These are phyloP conservation scores for Tamandua tetradactyla DNA, from an alignment of 2,797 vertebrate genomes.

Conservation along the genomic window DNA sequence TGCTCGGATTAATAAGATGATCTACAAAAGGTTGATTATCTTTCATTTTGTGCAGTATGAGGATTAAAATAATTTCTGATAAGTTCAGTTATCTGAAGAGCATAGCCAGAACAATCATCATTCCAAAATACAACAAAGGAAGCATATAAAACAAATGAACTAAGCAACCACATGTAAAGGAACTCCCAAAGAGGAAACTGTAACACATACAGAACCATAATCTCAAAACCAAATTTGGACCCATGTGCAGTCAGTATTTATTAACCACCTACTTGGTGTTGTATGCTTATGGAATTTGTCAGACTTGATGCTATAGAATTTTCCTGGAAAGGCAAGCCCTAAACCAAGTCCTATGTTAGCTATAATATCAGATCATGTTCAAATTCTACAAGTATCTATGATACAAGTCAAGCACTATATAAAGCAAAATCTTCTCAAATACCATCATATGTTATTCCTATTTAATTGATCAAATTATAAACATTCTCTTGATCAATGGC, in stretches of 20 bases:
- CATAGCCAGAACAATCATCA: not conserved
- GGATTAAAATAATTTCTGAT: not conserved
- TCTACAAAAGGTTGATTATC: not conserved
- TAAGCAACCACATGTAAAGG: not conserved
- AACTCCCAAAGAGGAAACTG: not conserved
- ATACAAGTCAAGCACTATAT: not conserved
- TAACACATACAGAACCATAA: not conserved
- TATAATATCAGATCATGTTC: not conserved
- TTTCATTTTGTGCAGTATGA: not conserved
- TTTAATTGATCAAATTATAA: not conserved
- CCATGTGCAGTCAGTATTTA: conserved; percentile 45
- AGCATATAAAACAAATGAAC: not conserved
- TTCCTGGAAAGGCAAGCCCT: not conserved
- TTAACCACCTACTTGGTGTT: conserved; percentile 66
- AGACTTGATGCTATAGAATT: not conserved
- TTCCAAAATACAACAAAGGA: not conserved
- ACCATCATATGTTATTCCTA: not conserved
- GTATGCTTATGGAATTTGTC: conserved; percentile 76
- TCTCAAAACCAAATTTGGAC: conserved; percentile 45
- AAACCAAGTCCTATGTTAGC: not conserved
- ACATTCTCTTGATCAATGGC: too few species aligned
- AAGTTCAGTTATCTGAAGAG: not conserved
- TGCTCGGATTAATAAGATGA: not conserved
- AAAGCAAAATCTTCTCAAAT: not conserved
- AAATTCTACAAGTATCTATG: not conserved